phyloP scores from a whole-genome alignment of 1,140 invertebrate species.

The Rhopalosiphum padi region DNA sequence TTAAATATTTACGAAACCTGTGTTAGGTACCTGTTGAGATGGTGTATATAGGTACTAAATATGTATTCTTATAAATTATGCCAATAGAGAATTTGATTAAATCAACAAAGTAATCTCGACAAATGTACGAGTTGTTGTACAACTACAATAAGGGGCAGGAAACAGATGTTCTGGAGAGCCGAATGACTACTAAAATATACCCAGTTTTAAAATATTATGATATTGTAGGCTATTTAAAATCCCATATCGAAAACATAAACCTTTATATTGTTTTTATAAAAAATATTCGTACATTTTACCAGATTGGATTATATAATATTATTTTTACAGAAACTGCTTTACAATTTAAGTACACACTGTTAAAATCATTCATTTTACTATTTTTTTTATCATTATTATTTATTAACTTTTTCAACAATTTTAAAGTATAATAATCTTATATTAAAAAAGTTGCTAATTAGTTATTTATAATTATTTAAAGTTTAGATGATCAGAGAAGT shows the following conservation, averaged over 20 bases:
- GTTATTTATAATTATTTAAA: too few species aligned
- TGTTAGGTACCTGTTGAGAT: neutral
- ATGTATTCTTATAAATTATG: neutral
- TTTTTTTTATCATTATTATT: neutral
- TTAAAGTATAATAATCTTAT: too few species aligned
- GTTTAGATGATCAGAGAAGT: neutral
- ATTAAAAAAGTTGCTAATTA: too few species aligned
- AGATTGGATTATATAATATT: neutral
- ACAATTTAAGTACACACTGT: too few species aligned
- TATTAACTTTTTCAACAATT: too few species aligned
- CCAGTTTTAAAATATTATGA: neutral
- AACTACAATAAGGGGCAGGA: neutral
- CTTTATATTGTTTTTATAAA: neutral
- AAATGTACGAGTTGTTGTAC: neutral
- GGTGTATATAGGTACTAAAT: neutral
- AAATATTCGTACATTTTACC: neutral
- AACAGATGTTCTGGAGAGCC: neutral
- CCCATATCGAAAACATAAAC: neutral
- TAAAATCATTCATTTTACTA: neutral
- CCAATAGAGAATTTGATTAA: neutral
- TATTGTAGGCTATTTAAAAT: neutral
- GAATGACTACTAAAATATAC: neutral
- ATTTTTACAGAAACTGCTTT: neutral
- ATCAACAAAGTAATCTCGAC: neutral
- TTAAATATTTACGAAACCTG: neutral